Evolutionary conservation across 2,113 vertebrate species (phyloP).

Genomic region (Baryphthengus martii): DNA sequence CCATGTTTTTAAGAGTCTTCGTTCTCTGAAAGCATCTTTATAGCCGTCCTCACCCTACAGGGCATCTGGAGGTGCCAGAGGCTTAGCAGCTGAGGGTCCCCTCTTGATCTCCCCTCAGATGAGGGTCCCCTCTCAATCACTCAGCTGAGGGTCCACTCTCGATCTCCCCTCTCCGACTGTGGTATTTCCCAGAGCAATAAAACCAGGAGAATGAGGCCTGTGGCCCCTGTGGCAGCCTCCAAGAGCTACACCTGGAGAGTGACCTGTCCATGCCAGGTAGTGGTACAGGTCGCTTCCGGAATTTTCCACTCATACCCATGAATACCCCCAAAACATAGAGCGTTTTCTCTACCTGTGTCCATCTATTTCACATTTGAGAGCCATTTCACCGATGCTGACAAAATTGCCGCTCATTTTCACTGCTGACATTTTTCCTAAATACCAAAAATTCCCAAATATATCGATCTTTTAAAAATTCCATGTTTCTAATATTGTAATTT

Average conservation of each 20-base stretch:
- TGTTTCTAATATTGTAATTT: neutral
- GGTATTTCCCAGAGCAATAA: neutral
- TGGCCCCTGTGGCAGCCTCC: neutral
- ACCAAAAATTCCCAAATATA: rapidly evolving
- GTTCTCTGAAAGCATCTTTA: neutral
- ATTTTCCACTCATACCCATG: neutral
- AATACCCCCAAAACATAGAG: rapidly evolving
- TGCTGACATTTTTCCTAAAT: neutral
- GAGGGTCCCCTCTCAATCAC: rapidly evolving
- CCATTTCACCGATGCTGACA: neutral
- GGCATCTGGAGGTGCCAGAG: neutral
- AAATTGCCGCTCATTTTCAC: rapidly evolving
- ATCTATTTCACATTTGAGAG: rapidly evolving
- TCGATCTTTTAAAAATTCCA: rapidly evolving
- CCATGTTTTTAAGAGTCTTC: neutral
- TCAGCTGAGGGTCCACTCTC: neutral
- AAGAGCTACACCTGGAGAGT: neutral
- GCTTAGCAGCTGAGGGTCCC: neutral
- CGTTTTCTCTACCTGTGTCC: neutral
- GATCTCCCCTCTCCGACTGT: rapidly evolving
- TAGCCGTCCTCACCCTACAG: rapidly evolving
- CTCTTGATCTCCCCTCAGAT: rapidly evolving
- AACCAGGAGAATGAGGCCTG: neutral
- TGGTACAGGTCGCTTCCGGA: neutral
- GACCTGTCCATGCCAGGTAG: neutral